Conservation (phyloP, 1,140 invertebrate genomes). For the Meloidogyne floridensis region DNA sequence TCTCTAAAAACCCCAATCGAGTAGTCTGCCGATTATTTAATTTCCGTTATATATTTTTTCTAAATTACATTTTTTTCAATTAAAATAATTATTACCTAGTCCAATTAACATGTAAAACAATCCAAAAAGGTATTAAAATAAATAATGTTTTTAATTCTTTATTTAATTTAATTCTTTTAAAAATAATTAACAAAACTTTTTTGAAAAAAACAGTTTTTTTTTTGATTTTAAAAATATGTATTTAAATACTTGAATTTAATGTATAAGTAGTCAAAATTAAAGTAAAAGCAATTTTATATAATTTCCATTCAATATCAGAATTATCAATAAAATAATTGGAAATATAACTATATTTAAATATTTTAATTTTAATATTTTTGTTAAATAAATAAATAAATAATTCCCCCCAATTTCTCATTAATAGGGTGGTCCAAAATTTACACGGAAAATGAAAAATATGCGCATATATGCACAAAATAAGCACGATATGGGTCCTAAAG, state of each 20-base stretch:
- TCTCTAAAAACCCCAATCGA: too few species aligned
- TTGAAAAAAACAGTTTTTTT: not conserved
- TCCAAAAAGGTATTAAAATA: slow-evolving; percentile 45
- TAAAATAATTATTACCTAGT: slow-evolving; percentile 26
- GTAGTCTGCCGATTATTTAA: too few species aligned
- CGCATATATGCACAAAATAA: too few species aligned
- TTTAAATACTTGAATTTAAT: slow-evolving; percentile 41
- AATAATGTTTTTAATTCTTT: slow-evolving; percentile 25
- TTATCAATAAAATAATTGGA: slow-evolving; percentile 43
- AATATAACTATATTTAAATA: slow-evolving; percentile 12
- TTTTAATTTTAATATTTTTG: not conserved
- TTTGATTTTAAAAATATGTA: slow-evolving; percentile 12
- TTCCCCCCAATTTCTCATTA: too few species aligned
- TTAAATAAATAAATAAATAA: too few species aligned
- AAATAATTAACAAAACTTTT: slow-evolving; percentile 14
- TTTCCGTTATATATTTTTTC: too few species aligned
- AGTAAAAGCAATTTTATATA: slow-evolving; percentile 39
- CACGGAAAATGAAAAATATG: too few species aligned
- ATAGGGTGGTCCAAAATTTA: too few species aligned
- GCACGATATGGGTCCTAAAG: too few species aligned
- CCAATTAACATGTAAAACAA: slow-evolving; percentile 41
- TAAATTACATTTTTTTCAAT: too few species aligned
- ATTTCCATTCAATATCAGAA: slow-evolving; percentile 53
- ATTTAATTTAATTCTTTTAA: not conserved
- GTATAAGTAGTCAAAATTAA: slow-evolving; percentile 25